Percentiles rank a stretch among this genome's conserved stretches.
Conservation (phyloP, 2,113 vertebrate species). For the Otocyon megalotis region DNA sequence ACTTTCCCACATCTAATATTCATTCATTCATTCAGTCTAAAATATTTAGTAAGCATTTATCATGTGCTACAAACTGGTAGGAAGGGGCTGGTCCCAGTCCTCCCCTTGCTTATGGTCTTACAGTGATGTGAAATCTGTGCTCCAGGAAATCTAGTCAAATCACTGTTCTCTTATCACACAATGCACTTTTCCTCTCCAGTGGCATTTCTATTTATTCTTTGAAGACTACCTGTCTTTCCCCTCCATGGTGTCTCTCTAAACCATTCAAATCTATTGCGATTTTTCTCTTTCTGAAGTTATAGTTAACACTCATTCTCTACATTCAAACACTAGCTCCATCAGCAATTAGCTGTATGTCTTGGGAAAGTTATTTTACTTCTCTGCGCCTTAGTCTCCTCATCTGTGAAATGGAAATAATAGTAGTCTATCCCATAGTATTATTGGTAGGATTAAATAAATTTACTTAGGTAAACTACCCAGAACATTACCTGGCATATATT, state of each 20-base stretch:
- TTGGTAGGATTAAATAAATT: background rate
- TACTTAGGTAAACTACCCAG: background rate
- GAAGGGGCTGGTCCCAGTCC: background rate
- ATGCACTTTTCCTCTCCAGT: background rate
- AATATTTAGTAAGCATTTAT: background rate
- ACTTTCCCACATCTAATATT: background rate
- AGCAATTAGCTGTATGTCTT: background rate
- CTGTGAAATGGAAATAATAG: background rate
- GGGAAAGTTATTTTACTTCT: conserved; percentile 8
- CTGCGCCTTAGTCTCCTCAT: background rate
- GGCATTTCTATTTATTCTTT: background rate
- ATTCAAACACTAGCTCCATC: background rate
- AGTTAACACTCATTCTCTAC: background rate
- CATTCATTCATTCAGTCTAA: background rate
- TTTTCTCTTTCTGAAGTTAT: background rate
- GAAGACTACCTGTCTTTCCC: background rate
- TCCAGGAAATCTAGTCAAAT: background rate
- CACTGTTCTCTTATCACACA: background rate
- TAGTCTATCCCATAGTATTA: background rate
- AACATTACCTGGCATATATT: background rate
- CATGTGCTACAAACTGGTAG: background rate
- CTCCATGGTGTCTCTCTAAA: background rate
- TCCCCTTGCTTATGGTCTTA: background rate
- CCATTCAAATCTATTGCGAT: background rate
- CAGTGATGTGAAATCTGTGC: background rate